Conservation (phyloP, 2,113 vertebrate species). For the Pipra filicauda region DNA sequence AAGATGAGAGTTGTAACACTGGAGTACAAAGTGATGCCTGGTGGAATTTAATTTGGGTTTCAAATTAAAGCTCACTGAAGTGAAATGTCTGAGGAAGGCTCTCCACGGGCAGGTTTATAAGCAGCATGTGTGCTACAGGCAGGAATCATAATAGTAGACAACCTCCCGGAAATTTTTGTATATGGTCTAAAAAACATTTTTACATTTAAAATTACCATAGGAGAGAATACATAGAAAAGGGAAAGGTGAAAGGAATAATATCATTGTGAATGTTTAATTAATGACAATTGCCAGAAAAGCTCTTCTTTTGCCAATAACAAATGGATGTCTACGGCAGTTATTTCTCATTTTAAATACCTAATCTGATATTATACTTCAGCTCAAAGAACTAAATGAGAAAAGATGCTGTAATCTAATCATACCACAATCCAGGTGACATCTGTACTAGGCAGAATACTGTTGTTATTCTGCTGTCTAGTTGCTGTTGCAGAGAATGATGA, state of each 20-base stretch:
- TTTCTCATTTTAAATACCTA: slow-evolving; percentile 62
- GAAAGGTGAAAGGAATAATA: not conserved
- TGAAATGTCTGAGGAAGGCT: not conserved
- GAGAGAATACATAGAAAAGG: not conserved
- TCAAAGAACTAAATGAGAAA: slow-evolving; percentile 65
- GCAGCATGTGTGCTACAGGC: not conserved
- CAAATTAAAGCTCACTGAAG: slow-evolving; percentile 28
- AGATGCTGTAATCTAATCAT: slow-evolving; percentile 71
- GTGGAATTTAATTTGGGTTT: slow-evolving; percentile 41
- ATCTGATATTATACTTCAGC: slow-evolving; percentile 62
- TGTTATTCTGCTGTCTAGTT: slow-evolving; percentile 77
- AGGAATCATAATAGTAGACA: not conserved
- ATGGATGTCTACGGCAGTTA: slow-evolving; percentile 24
- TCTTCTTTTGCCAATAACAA: slow-evolving; percentile 3
- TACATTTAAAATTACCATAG: not conserved
- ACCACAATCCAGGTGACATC: slow-evolving; percentile 72
- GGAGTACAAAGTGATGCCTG: not conserved
- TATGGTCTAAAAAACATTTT: not conserved
- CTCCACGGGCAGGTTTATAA: not conserved
- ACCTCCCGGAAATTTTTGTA: not conserved
- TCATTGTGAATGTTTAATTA: slow-evolving; percentile 1
- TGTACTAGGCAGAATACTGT: slow-evolving; percentile 74
- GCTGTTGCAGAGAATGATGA: slow-evolving; percentile 76
- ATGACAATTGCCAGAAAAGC: slow-evolving; percentile 20
- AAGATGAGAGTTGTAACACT: not conserved